These are phyloP conservation scores for Coptodon bakossiorum DNA, from an alignment of 2,113 vertebrate genomes.

Conservation along the genomic window DNA sequence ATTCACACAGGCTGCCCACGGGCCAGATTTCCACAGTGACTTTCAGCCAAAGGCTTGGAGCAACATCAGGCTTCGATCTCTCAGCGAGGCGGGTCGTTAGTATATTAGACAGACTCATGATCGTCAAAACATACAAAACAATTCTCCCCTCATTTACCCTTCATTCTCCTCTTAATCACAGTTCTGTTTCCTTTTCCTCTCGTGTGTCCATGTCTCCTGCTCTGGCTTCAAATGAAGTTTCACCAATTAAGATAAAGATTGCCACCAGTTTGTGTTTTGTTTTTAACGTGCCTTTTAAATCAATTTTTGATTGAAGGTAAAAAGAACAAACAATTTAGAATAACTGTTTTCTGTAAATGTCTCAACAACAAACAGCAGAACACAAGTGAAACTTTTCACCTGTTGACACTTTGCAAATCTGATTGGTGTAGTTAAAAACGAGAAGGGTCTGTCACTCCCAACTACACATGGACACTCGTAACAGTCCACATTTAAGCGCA, in stretches of 20 bases:
- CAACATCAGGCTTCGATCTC: not conserved
- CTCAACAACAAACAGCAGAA: not conserved
- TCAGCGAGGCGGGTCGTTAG: not conserved
- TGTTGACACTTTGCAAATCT: not conserved
- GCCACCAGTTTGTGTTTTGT: not conserved
- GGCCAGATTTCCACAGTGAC: conserved; percentile 41
- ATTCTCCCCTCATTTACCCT: not conserved
- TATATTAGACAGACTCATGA: not conserved
- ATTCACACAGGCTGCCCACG: not conserved
- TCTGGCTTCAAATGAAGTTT: not conserved
- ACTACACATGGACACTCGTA: not conserved
- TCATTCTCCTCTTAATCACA: not conserved
- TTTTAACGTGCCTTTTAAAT: not conserved
- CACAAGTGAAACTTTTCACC: not conserved
- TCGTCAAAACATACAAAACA: not conserved
- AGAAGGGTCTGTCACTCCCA: not conserved
- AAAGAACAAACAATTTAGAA: not conserved
- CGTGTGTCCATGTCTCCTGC: not conserved
- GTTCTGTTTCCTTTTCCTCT: not conserved
- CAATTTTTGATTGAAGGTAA: not conserved
- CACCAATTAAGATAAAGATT: not conserved
- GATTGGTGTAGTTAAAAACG: accelerated
- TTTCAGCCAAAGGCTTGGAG: conserved; percentile 48
- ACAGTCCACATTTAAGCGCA: not conserved
- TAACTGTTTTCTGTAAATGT: not conserved